A percentile compares a stretch with the other conserved stretches of the same genome.
phyloP scores from a whole-genome alignment of 2,797 vertebrate genomes.

The Oryzias sinensis region DNA sequence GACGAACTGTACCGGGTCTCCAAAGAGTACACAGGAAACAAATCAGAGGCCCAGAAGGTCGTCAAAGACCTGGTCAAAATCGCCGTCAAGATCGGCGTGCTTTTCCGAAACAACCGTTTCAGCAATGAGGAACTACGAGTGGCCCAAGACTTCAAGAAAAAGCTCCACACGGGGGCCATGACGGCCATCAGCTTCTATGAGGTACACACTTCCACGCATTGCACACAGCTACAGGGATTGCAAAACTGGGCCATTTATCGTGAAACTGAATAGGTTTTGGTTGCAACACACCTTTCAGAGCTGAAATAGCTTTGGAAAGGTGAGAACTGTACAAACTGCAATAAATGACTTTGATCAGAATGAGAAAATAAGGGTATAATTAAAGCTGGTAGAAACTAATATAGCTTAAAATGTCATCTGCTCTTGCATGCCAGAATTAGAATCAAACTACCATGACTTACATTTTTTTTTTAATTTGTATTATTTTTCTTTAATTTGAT shows the following conservation, averaged over 20 bases:
- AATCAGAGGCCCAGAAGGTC: slow-evolving; percentile 85
- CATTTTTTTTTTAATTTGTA: too few relatives aligned
- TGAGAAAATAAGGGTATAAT: too few relatives aligned
- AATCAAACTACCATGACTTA: too few relatives aligned
- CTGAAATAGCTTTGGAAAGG: not conserved
- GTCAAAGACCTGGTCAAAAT: slow-evolving; percentile 90
- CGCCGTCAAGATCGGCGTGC: slow-evolving; percentile 85
- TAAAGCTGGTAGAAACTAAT: too few relatives aligned
- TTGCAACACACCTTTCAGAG: not conserved
- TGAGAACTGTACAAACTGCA: not conserved
- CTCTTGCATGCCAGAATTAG: too few relatives aligned
- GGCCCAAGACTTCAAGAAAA: slow-evolving; percentile 85
- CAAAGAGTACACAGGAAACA: slow-evolving; percentile 82
- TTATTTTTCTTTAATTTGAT: too few relatives aligned
- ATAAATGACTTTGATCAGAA: too few relatives aligned
- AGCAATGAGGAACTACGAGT: slow-evolving; percentile 76
- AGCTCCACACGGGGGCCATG: slow-evolving; percentile 86
- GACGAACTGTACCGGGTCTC: slow-evolving; percentile 91
- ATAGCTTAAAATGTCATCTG: too few relatives aligned
- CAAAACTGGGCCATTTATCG: not conserved
- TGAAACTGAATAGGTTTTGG: not conserved
- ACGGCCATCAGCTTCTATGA: slow-evolving; percentile 90
- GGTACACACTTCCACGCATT: slow-evolving; percentile 41
- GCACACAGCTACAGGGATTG: not conserved
- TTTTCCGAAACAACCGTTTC: slow-evolving; percentile 86